Base-by-base conservation (phyloP, 1,140 invertebrate genomes). In the Ooceraea biroi region DNA sequence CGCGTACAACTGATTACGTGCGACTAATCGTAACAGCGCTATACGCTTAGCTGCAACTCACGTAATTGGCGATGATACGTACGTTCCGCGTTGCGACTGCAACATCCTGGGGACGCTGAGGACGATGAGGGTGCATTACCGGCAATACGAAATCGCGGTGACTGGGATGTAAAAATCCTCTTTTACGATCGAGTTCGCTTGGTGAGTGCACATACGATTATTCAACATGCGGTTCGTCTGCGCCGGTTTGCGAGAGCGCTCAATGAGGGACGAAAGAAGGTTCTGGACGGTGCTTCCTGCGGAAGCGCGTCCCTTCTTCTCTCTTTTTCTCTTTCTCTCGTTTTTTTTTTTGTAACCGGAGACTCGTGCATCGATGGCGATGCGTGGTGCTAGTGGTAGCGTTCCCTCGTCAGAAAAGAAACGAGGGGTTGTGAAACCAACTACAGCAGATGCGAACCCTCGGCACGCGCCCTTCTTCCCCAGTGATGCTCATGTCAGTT, bases 391-490 rank as follows among this genome's bases (percentile, higher is more conserved):
- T 71, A 65, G n/a, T 72, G 66, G 55, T 82, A 52, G 30, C 41
- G 87, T 91, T 88, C 50, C 41, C 11, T 22, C 27, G 27, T 66
- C 50, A 85, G 73, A 85, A 85, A 78, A 68, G 85, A n/a, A 84
- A 76, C 74, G 88, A 88, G 93, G 92, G 92, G 92, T 88, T 93
- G 91, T 82, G 88, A 90, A 91, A 91, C 90, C 90, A 92, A 92
- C 89, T 91, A 88, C 91, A 82, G 90, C 93, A 93, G 92, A 93
- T 94, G 93, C 88, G 89, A 89, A 90, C 90, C 90, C 90, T 91
- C 90, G 91, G 91, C 91, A 92, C 91, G 91, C 91, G 91, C 90
- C 91, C 90, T 88, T 92, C 84, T 69, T 69, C 25, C 2, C 1
- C 83, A 88, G 76, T 60, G 78, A 63, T 58, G 63, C 87, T 89